phyloP scores from a whole-genome alignment of 2,888 invertebrate species.

The Polydrusus tereticollis region DNA sequence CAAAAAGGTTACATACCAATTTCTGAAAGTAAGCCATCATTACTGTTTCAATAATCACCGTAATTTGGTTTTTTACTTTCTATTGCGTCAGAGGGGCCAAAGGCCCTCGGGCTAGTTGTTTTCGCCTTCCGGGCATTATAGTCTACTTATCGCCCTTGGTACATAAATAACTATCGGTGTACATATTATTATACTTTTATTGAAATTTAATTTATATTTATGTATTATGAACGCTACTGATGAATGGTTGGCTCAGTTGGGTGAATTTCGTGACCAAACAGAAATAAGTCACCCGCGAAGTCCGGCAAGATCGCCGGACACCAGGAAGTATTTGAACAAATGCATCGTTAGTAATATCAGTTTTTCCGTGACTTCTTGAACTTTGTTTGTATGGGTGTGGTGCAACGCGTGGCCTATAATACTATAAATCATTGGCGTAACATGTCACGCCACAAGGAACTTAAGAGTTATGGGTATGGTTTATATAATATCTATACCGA shows the following conservation, averaged over 20 bases:
- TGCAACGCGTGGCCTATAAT: slow-evolving; percentile 12
- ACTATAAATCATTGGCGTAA: slow-evolving; percentile 4
- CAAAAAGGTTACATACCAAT: too few relatives aligned
- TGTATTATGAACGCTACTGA: slow-evolving; percentile 19
- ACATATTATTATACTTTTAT: too few relatives aligned
- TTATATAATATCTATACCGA: too few relatives aligned
- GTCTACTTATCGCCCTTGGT: too few relatives aligned
- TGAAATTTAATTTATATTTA: too few relatives aligned
- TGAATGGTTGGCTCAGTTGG: not conserved
- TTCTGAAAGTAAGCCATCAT: too few relatives aligned
- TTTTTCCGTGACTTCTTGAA: slow-evolving; percentile 19
- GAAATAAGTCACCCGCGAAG: slow-evolving; percentile 41
- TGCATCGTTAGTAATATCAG: not conserved
- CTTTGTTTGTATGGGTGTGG: slow-evolving; percentile 33
- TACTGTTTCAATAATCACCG: too few relatives aligned
- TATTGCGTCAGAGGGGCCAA: too few relatives aligned
- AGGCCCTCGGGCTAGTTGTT: too few relatives aligned
- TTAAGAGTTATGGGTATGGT: not conserved
- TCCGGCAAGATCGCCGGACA: slow-evolving; percentile 27
- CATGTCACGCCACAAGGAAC: not conserved
- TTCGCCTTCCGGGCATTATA: too few relatives aligned
- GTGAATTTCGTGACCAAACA: slow-evolving; percentile 35
- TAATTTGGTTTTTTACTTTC: too few relatives aligned
- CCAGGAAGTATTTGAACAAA: slow-evolving; percentile 29
- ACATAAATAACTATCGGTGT: too few relatives aligned